Percentiles rank a stretch among this genome's conserved stretches.
phyloP scores from a whole-genome alignment of 2,888 invertebrate genomes.

The Temnothorax ravouxi region DNA sequence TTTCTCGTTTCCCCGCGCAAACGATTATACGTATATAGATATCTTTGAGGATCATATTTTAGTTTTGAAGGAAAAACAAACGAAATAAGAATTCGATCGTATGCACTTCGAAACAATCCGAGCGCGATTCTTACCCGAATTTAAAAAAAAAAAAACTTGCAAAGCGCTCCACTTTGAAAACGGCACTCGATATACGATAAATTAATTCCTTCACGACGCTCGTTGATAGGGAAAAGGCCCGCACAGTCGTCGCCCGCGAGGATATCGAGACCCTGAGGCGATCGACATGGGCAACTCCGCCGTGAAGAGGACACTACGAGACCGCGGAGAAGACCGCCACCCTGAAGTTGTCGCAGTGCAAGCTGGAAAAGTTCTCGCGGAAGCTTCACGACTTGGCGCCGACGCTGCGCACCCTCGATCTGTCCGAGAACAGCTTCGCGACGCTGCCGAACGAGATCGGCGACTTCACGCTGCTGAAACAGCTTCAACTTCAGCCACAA shows the following conservation, averaged over 20 bases:
- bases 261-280: slow-evolving; percentile 57
- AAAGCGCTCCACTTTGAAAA: background rate
- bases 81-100: background rate
- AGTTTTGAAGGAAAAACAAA: background rate
- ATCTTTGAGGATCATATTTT: background rate
- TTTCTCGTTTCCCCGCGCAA: background rate
- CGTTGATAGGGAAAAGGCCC: background rate
- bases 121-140: background rate
- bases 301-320: slow-evolving; percentile 96
- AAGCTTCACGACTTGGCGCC: slow-evolving; percentile 90
- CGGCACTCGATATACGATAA: background rate
- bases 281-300: slow-evolving; percentile 95
- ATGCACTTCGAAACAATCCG: background rate
- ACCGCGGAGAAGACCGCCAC: slow-evolving; percentile 98
- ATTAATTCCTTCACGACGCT: slow-evolving; percentile 7
- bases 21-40: background rate
- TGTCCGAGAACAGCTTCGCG: slow-evolving; percentile 96
- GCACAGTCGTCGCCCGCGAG: background rate
- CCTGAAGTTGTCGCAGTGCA: slow-evolving; percentile 94
- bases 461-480: slow-evolving; percentile 91
- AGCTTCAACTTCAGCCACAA: slow-evolving; percentile 94
- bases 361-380: slow-evolving; percentile 92
- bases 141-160: background rate
- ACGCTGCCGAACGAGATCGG: slow-evolving; percentile 93
- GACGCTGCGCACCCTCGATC: slow-evolving; percentile 94